A percentile compares a stretch with the other conserved stretches of the same genome.
phyloP scores from a whole-genome alignment of 2,888 invertebrate species.

The Microdon myrmicae region DNA sequence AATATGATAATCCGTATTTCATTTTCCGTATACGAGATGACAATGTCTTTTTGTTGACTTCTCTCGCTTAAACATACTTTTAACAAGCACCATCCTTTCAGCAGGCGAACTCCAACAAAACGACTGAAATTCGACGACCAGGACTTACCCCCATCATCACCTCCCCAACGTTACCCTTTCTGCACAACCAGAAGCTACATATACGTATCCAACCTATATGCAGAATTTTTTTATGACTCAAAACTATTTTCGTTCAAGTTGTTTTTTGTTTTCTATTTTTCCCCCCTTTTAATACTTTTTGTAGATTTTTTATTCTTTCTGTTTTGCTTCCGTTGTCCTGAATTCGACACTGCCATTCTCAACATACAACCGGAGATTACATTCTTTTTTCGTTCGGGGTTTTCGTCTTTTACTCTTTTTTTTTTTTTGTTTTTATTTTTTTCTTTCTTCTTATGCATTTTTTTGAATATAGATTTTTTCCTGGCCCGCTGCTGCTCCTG shows the following conservation, averaged over 20 bases:
- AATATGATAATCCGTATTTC: slow-evolving; percentile 39
- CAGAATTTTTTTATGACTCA: slow-evolving; percentile 43
- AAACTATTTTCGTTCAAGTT: slow-evolving; percentile 49
- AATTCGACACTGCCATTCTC: slow-evolving; percentile 51
- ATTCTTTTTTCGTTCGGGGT: slow-evolving; percentile 33
- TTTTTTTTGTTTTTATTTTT: slow-evolving; percentile 2
- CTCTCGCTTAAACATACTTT: slow-evolving; percentile 31
- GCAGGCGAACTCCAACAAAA: slow-evolving; percentile 11
- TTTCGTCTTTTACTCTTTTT: slow-evolving; percentile 26
- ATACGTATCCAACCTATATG: slow-evolving; percentile 32
- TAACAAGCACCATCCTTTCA: slow-evolving; percentile 35
- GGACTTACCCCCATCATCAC: not conserved
- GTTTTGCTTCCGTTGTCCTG: slow-evolving; percentile 53
- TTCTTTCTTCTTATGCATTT: slow-evolving; percentile 5
- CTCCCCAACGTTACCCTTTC: slow-evolving; percentile 2
- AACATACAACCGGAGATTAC: slow-evolving; percentile 52
- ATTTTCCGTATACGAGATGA: slow-evolving; percentile 10
- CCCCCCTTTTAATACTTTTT: slow-evolving; percentile 13
- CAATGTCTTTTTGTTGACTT: slow-evolving; percentile 14
- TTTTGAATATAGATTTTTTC: too few relatives aligned
- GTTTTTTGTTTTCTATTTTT: slow-evolving; percentile 20
- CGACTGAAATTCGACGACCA: slow-evolving; percentile 11
- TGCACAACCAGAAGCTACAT: too few relatives aligned
- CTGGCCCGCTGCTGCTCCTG: not conserved
- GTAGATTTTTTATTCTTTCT: slow-evolving; percentile 18